phyloP scores from a whole-genome alignment of 2,888 invertebrate genomes.

The Gnatocerus cornutus region DNA sequence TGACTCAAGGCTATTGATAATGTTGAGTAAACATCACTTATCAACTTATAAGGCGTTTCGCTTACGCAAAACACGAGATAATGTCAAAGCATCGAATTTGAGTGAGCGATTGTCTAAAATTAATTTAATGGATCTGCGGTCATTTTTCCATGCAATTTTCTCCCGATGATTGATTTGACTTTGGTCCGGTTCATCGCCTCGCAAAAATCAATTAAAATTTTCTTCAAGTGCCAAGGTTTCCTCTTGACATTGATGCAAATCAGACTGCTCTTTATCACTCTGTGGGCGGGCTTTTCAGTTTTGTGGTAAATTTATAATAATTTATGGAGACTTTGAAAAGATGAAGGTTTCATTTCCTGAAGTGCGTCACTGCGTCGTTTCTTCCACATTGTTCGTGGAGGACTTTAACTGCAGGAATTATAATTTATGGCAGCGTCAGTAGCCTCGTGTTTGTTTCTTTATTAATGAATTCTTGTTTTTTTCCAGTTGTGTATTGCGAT shows the following conservation, averaged over 20 bases:
- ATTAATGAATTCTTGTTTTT: constrained; percentile 58
- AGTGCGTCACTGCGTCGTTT: constrained; percentile 7
- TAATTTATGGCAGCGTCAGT: too few species aligned
- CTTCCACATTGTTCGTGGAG: not conserved
- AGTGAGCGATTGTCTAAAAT: too few species aligned
- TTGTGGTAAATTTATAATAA: constrained; percentile 3
- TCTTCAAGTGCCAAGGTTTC: constrained; percentile 38
- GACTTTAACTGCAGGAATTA: constrained; percentile 25
- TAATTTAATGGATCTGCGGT: not conserved
- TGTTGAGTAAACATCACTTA: too few species aligned
- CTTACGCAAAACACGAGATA: too few species aligned
- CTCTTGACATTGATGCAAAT: constrained; percentile 45
- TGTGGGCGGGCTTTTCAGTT: constrained; percentile 12
- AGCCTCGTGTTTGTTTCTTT: not conserved
- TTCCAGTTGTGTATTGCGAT: constrained; percentile 89
- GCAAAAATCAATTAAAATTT: constrained; percentile 34
- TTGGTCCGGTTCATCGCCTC: constrained; percentile 34
- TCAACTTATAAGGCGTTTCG: too few species aligned
- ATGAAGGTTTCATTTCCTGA: constrained; percentile 18
- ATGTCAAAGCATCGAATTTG: too few species aligned
- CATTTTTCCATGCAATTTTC: too few species aligned
- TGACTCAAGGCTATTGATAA: too few species aligned
- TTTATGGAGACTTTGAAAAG: constrained; percentile 7
- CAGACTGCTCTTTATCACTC: constrained; percentile 31
- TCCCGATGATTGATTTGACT: constrained; percentile 39